phyloP scores from a whole-genome alignment of 2,888 invertebrate species.

The Euplagia quadripunctaria region DNA sequence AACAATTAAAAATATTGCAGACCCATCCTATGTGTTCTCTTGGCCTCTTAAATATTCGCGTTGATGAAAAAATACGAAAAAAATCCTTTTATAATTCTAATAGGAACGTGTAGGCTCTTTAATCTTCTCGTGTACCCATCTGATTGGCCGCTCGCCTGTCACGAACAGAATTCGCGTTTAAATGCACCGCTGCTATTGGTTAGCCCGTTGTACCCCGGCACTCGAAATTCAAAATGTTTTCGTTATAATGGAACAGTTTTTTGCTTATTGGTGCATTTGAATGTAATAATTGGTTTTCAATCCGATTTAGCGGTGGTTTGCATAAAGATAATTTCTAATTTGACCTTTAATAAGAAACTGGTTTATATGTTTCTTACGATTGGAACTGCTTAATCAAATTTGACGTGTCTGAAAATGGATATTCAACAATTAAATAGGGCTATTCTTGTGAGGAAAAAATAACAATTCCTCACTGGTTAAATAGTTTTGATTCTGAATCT shows the following conservation, averaged over 20 bases:
- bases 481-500: not conserved
- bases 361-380: slow-evolving; percentile 23
- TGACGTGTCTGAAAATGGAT: not conserved
- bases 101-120: slow-evolving; percentile 71
- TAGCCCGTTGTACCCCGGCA: slow-evolving; percentile 46
- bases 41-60: slow-evolving; percentile 47
- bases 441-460: not conserved
- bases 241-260: slow-evolving; percentile 60
- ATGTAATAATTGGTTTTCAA: slow-evolving; percentile 67
- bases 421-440: not conserved
- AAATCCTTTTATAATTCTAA: slow-evolving; percentile 75
- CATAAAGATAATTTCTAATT: slow-evolving; percentile 44
- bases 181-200: slow-evolving; percentile 79
- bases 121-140: slow-evolving; percentile 77
- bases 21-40: not conserved
- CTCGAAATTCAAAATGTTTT: slow-evolving; percentile 71
- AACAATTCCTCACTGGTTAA: too few species aligned
- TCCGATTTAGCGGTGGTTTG: slow-evolving; percentile 34
- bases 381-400: not conserved
- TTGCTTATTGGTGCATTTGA: slow-evolving; percentile 64
- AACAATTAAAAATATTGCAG: not conserved
- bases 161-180: slow-evolving; percentile 79
- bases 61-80: slow-evolving; percentile 44
- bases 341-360: slow-evolving; percentile 43
- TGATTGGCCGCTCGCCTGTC: slow-evolving; percentile 83